Base-by-base conservation (phyloP, 2,888 invertebrate species). In the Chrysina gloriosa region DNA sequence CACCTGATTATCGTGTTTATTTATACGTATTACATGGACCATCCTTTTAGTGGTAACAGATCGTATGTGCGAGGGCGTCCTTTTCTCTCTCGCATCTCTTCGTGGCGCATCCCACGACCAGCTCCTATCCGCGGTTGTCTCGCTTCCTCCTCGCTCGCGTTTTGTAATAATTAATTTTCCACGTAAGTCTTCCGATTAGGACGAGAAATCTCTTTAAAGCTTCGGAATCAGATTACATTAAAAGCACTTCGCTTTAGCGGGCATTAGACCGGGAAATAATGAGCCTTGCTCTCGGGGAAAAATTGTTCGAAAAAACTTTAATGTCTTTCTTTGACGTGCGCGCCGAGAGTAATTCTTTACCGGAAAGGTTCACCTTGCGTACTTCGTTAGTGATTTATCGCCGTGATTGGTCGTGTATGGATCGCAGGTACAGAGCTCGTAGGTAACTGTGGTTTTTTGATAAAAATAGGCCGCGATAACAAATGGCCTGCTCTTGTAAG, bases 131-230 rank as follows among this genome's bases (percentile, higher is more conserved):
- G 36, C n/a, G n/a, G n/a, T n/a, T n/a, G 48, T 25, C 48, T 23
- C 11, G 31, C 19, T 31, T 16, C 14, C 54, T 19, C n/a, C 16
- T 36, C 9, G 19, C 14, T 36, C 19, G 56, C 56, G 56, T 56
- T 56, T 36, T 56, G 56, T 36, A 56, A 56, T 56, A 56, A 56
- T 56, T 56, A 56, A 56, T 56, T 56, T 39, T 56, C 56, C 56
- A 39, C 56, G 56, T 56, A 56, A 56, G 56, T 56, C 36, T 56
- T 56, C 36, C 56, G 56, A 56, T 56, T 56, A 56, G 36, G 36
- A 39, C 36, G 36, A 39, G 39, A 56, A 56, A 56, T 56, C 56
- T 56, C 56, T 56, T 56, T 56, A 56, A 39, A 36, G 56, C 56
- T 56, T 56, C 36, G 56, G 56, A 56, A 56, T 56, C 56, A 39